phyloP scores from a whole-genome alignment of 2,797 vertebrate genomes.

The Margarornis squamiger region DNA sequence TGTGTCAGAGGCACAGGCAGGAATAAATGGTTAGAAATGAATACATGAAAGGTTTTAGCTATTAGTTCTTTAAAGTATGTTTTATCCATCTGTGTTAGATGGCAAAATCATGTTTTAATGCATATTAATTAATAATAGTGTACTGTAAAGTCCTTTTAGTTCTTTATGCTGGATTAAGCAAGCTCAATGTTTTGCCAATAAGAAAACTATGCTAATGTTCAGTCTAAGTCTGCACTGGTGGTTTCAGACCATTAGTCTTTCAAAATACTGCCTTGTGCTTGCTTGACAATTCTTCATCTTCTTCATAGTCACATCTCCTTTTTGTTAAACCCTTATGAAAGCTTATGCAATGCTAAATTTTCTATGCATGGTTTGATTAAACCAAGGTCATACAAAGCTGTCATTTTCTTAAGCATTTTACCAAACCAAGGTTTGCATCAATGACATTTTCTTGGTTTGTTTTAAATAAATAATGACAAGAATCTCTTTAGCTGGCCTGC shows the following conservation, averaged over 20 bases:
- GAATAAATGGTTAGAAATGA: not conserved
- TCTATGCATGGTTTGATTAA: not conserved
- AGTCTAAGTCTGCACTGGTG: not conserved
- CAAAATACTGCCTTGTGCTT: not conserved
- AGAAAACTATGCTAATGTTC: not conserved
- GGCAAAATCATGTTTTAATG: not conserved
- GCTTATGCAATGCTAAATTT: not conserved
- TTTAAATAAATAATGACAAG: slow-evolving; percentile 24
- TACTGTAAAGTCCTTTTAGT: not conserved
- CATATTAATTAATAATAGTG: not conserved
- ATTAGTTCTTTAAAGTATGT: not conserved
- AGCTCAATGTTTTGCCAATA: not conserved
- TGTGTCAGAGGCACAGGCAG: not conserved
- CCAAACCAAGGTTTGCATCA: not conserved
- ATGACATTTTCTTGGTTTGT: not conserved
- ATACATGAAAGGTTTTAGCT: not conserved
- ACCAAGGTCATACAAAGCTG: not conserved
- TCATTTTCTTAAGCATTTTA: slow-evolving; percentile 9
- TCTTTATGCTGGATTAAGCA: not conserved
- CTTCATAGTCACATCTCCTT: not conserved
- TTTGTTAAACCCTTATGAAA: not conserved
- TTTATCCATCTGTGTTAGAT: not conserved
- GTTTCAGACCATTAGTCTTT: not conserved
- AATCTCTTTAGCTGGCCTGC: not conserved
- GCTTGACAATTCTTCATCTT: not conserved